Evolutionary conservation across 2,797 vertebrate genomes (phyloP).

Genomic region (Ctenosaura bakeri): DNA sequence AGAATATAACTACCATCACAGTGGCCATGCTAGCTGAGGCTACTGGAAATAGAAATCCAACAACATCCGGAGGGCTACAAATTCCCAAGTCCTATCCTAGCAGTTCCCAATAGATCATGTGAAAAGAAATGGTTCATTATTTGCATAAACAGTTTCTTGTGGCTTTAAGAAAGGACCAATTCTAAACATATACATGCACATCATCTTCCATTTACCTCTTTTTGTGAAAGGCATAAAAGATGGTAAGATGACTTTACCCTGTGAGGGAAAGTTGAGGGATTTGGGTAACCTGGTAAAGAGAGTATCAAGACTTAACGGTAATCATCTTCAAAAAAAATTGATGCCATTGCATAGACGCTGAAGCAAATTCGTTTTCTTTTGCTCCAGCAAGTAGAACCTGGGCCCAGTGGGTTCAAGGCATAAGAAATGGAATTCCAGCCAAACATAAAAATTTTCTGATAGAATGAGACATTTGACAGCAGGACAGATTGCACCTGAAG

Average conservation of each 20-base stretch:
- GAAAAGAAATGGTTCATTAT: not conserved
- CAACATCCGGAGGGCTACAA: too few relatives aligned
- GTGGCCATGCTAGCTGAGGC: too few relatives aligned
- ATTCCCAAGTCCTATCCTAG: not conserved
- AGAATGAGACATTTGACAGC: too few relatives aligned
- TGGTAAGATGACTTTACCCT: not conserved
- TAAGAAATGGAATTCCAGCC: not conserved
- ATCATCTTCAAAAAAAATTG: not conserved
- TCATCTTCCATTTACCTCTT: too few relatives aligned
- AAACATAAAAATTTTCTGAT: not conserved
- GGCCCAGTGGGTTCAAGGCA: not conserved
- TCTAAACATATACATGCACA: not conserved
- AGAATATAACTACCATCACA: too few relatives aligned
- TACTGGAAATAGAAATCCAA: too few relatives aligned
- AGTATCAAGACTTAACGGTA: not conserved
- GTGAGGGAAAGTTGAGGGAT: not conserved
- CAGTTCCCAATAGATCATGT: not conserved
- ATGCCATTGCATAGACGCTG: not conserved
- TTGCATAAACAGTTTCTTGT: not conserved
- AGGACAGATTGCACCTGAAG: too few relatives aligned
- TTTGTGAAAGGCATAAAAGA: not conserved
- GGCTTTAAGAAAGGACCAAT: not conserved
- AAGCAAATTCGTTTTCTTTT: not conserved
- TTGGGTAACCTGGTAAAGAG: not conserved
- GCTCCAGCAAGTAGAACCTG: not conserved